These are phyloP conservation scores for Didymodactylos carnosus DNA, from an alignment of 2,888 invertebrate species.

Conservation along the genomic window DNA sequence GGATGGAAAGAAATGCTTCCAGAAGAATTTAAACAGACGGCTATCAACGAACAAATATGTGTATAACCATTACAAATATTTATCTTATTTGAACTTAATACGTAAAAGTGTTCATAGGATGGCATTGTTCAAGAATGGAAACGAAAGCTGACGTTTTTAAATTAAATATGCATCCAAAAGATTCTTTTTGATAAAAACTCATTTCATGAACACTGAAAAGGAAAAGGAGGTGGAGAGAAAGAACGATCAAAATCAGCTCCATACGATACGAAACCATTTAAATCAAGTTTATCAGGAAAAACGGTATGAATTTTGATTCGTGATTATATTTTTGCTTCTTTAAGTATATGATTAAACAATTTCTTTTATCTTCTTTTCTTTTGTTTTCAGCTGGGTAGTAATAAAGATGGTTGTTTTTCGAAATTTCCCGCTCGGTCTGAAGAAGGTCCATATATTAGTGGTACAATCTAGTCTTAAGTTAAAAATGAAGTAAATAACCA, in stretches of 20 bases:
- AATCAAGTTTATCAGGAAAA: constrained; percentile 31
- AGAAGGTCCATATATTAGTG: constrained; percentile 24
- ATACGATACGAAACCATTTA: constrained; percentile 27
- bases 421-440: constrained; percentile 31
- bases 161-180: constrained; percentile 28
- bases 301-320: constrained; percentile 21
- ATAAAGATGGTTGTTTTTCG: constrained; percentile 32
- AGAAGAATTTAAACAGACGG: too few relatives aligned
- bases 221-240: too few relatives aligned
- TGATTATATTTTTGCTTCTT: neutral
- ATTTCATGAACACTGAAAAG: too few relatives aligned
- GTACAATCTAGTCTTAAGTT: constrained; percentile 21
- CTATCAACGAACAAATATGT: constrained; percentile 22
- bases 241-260: constrained; percentile 1
- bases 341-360: neutral
- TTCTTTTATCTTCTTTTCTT: neutral
- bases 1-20: too few relatives aligned
- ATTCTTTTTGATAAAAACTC: constrained; percentile 31
- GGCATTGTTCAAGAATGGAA: constrained; percentile 21
- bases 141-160: constrained; percentile 30
- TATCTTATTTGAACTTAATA: constrained; percentile 2
- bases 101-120: constrained; percentile 17
- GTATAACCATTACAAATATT: neutral
- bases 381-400: constrained; percentile 26
- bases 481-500: constrained; percentile 30